Evolutionary conservation across 2,888 invertebrate species (phyloP).

Genomic region (Pyrocoelia pectoralis): DNA sequence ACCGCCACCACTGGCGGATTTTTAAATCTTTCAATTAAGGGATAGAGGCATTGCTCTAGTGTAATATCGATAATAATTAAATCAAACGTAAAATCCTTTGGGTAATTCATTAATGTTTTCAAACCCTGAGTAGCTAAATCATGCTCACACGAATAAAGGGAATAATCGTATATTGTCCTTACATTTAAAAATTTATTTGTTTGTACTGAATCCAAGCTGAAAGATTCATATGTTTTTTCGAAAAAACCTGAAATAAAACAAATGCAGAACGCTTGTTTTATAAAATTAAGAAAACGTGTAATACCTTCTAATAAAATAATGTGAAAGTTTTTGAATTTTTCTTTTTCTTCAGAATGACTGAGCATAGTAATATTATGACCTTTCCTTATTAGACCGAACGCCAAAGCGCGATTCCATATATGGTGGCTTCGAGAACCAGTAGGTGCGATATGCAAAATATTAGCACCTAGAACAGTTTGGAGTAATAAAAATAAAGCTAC

Average conservation of each 20-base stretch:
- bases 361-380: constrained; percentile 37
- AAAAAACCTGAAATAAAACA: background rate
- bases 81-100: constrained; percentile 41
- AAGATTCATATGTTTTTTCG: background rate
- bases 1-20: constrained; percentile 37
- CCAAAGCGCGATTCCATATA: constrained; percentile 32
- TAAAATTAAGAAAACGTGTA: too few relatives aligned
- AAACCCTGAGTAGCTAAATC: constrained; percentile 32
- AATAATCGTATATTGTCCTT: background rate
- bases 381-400: constrained; percentile 21
- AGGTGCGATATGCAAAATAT: constrained; percentile 35
- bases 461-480: constrained; percentile 9
- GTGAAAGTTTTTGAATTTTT: constrained; percentile 13
- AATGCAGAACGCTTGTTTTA: background rate
- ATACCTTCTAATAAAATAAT: constrained; percentile 20
- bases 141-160: constrained; percentile 17
- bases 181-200: background rate
- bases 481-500: background rate
- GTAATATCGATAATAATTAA: constrained; percentile 42
- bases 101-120: constrained; percentile 38
- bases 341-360: constrained; percentile 26
- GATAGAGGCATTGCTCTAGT: constrained; percentile 39
- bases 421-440: constrained; percentile 34
- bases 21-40: constrained; percentile 40
- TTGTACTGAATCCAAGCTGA: background rate